These are phyloP conservation scores for Blastomussa wellsi DNA, from an alignment of 92 coral and sea anemone genomes.

Conservation along the genomic window DNA sequence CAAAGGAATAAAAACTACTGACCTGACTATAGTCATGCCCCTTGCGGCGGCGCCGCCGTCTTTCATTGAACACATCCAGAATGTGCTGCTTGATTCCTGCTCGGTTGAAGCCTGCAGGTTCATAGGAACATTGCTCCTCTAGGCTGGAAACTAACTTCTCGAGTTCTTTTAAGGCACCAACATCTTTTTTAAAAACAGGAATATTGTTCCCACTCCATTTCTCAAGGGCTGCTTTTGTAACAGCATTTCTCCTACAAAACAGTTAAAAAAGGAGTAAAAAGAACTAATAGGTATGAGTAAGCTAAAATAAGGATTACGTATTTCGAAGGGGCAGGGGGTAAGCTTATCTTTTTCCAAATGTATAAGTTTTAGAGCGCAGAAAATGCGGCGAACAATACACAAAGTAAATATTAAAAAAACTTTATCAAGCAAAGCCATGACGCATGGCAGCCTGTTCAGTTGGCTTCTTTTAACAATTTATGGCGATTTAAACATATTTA, in stretches of 20 bases:
- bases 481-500: too few relatives aligned
- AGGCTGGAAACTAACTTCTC: not conserved
- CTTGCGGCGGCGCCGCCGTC: not conserved
- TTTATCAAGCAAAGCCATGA: too few relatives aligned
- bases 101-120: slow-evolving; percentile 11
- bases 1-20: too few relatives aligned
- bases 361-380: too few relatives aligned
- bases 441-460: too few relatives aligned
- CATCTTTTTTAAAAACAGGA: slow-evolving; percentile 30
- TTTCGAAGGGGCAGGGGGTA: not conserved
- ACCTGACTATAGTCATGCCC: not conserved
- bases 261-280: not conserved
- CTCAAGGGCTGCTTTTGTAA: slow-evolving; percentile 18
- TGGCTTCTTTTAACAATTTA: too few relatives aligned
- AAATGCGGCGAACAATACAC: not conserved
- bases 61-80: slow-evolving; percentile 13
- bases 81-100: slow-evolving; percentile 6
- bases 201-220: slow-evolving; percentile 37
- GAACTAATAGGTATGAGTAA: too few relatives aligned
- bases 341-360: not conserved
- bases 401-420: not conserved
- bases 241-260: slow-evolving; percentile 27
- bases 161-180: slow-evolving; percentile 12
- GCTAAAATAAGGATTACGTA: too few relatives aligned
- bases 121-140: not conserved